These are phyloP conservation scores for Ptychobarbus kaznakovi DNA, from an alignment of 2,797 vertebrate species.

Conservation along the genomic window DNA sequence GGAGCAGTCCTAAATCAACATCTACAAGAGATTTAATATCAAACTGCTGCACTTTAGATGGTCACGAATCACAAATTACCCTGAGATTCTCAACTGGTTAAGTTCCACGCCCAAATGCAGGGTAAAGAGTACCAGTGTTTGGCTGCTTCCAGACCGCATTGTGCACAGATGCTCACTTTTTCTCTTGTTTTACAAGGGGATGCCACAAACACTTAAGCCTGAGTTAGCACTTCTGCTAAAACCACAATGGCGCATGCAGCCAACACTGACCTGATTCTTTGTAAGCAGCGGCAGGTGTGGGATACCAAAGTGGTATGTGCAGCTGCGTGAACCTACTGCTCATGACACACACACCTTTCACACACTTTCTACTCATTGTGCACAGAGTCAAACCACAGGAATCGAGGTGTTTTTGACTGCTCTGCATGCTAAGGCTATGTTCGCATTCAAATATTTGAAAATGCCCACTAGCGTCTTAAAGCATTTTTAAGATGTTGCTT, in stretches of 20 bases:
- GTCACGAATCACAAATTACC: constrained; percentile 33
- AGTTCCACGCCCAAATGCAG: constrained; percentile 24
- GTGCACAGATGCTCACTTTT: constrained; percentile 44
- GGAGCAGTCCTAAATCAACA: constrained; percentile 6
- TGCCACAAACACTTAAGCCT: constrained; percentile 40
- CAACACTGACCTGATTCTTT: constrained; percentile 60
- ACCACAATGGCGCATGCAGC: constrained; percentile 52
- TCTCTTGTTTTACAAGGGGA: constrained; percentile 38
- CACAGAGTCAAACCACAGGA: constrained; percentile 16
- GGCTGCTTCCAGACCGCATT: constrained; percentile 38
- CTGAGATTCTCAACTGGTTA: constrained; percentile 27
- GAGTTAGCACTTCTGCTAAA: constrained; percentile 41
- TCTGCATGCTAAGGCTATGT: not conserved
- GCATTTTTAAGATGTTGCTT: not conserved
- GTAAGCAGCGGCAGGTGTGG: constrained; percentile 70
- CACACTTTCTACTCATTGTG: constrained; percentile 31
- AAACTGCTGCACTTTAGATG: not conserved
- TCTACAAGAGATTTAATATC: not conserved
- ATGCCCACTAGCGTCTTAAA: not conserved
- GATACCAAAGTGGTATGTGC: constrained; percentile 70
- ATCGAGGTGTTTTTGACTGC: constrained; percentile 21
- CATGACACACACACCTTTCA: constrained; percentile 2
- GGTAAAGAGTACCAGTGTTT: constrained; percentile 37
- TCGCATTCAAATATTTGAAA: not conserved
- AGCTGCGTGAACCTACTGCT: constrained; percentile 58